A percentile compares a stretch with the other conserved stretches of the same genome.
These are phyloP conservation scores for Odontesthes bonariensis DNA, from an alignment of 2,113 vertebrate species.

Conservation along the genomic window DNA sequence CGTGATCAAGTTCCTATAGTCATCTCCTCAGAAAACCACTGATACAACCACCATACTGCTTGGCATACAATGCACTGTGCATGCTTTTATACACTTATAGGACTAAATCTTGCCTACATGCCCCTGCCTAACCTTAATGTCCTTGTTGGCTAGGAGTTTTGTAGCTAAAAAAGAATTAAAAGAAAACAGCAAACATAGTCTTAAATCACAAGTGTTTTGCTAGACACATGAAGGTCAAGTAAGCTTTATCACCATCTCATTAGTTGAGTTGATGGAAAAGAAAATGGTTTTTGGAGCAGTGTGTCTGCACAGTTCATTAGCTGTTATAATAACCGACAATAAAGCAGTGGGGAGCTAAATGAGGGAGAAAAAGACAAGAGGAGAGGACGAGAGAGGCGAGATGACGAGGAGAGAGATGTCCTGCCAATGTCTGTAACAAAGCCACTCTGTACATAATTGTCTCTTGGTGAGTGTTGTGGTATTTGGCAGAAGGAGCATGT, in stretches of 20 bases:
- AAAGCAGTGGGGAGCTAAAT: conserved; percentile 28
- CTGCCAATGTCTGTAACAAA: conserved; percentile 62
- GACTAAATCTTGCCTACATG: background rate
- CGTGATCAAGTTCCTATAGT: too few species aligned
- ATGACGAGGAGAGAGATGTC: conserved; percentile 38
- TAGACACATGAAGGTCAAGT: conserved; percentile 32
- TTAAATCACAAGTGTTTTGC: conserved; percentile 14
- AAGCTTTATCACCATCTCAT: conserved; percentile 62
- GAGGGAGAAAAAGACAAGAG: conserved; percentile 9
- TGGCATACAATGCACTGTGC: too few species aligned
- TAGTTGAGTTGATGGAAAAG: conserved; percentile 55
- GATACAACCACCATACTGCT: background rate
- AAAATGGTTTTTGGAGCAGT: conserved; percentile 76
- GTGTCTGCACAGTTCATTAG: conserved; percentile 52
- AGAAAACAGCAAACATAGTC: background rate
- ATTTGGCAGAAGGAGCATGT: conserved; percentile 62
- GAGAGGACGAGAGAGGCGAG: conserved; percentile 29
- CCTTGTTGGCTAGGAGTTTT: conserved; percentile 2
- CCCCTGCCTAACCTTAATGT: background rate
- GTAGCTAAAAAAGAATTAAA: conserved; percentile 1
- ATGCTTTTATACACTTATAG: background rate
- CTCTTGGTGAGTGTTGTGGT: conserved; percentile 68
- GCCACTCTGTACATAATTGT: conserved; percentile 71
- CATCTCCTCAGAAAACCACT: background rate
- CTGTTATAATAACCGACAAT: conserved; percentile 53